Percentiles rank a stretch among this genome's conserved stretches.
These are phyloP conservation scores for Endomychus coccineus DNA, from an alignment of 2,888 invertebrate genomes.

Conservation along the genomic window DNA sequence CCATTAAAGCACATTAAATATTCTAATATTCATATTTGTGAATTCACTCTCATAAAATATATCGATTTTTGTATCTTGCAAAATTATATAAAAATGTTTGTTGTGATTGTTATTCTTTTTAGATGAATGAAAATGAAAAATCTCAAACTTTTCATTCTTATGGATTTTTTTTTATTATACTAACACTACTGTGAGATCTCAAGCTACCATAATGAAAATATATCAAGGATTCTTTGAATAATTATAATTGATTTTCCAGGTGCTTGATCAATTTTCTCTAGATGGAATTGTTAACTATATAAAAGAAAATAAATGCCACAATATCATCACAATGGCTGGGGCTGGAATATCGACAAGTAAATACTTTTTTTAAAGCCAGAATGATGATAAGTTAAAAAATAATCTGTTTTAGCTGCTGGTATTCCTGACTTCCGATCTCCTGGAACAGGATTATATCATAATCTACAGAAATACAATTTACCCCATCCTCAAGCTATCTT, in stretches of 20 bases:
- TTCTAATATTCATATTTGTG: too few species aligned
- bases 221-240: too few species aligned
- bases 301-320: slow-evolving; percentile 66
- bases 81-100: too few species aligned
- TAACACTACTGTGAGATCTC: too few species aligned
- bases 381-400: slow-evolving; percentile 1
- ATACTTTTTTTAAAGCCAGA: slow-evolving; percentile 29
- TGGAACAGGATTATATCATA: slow-evolving; percentile 84
- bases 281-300: slow-evolving; percentile 77
- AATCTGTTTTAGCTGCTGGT: slow-evolving; percentile 81
- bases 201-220: too few species aligned
- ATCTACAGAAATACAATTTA: slow-evolving; percentile 83
- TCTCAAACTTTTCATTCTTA: too few species aligned
- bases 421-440: slow-evolving; percentile 96
- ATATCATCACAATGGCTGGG: slow-evolving; percentile 88
- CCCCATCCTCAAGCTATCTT: slow-evolving; percentile 91
- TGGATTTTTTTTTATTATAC: too few species aligned
- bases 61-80: too few species aligned
- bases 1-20: too few species aligned
- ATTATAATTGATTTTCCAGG: slow-evolving; percentile 36
- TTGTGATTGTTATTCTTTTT: too few species aligned
- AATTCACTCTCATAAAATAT: too few species aligned
- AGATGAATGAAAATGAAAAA: too few species aligned
- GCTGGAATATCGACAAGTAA: slow-evolving; percentile 95
- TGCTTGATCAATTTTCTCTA: slow-evolving; percentile 63